These are phyloP conservation scores for Heteronetta atricapilla DNA, from an alignment of 2,113 vertebrate genomes.

Conservation along the genomic window DNA sequence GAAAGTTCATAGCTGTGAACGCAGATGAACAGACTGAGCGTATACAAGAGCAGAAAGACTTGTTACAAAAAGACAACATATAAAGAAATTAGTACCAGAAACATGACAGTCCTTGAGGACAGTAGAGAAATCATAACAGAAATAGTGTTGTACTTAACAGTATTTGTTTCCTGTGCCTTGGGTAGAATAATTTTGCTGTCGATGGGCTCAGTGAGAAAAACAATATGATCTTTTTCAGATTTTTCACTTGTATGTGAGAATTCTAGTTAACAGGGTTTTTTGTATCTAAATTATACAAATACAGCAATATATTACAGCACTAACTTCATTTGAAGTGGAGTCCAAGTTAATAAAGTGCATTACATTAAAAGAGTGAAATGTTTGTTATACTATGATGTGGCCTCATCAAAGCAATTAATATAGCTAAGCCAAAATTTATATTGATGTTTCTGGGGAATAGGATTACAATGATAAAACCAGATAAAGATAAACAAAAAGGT, in stretches of 20 bases:
- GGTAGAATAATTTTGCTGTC: constrained; percentile 69
- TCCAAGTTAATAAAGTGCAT: constrained; percentile 28
- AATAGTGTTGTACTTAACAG: constrained; percentile 50
- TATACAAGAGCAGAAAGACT: constrained; percentile 46
- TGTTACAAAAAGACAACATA: constrained; percentile 21
- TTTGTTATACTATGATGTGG: neutral
- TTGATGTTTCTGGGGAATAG: neutral
- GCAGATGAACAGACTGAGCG: constrained; percentile 13
- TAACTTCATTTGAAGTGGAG: neutral
- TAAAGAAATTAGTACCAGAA: constrained; percentile 72
- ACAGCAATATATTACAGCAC: neutral
- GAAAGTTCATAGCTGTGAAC: neutral
- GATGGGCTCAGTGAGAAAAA: constrained; percentile 52
- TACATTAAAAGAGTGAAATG: neutral
- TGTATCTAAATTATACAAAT: constrained; percentile 21
- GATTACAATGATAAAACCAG: neutral
- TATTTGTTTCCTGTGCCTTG: constrained; percentile 69
- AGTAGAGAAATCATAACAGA: constrained; percentile 39
- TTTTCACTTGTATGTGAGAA: constrained; percentile 49
- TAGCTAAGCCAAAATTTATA: neutral
- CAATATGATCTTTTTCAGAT: constrained; percentile 33
- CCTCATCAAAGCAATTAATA: neutral
- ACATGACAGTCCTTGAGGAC: constrained; percentile 65
- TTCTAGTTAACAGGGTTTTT: constrained; percentile 28
- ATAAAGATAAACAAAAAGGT: constrained; percentile 8